Evolutionary conservation across 23 tunicate genomes (phyloP), one percentile per base, ranked within the genome.

Genomic region (Ascidia mentula): DNA sequence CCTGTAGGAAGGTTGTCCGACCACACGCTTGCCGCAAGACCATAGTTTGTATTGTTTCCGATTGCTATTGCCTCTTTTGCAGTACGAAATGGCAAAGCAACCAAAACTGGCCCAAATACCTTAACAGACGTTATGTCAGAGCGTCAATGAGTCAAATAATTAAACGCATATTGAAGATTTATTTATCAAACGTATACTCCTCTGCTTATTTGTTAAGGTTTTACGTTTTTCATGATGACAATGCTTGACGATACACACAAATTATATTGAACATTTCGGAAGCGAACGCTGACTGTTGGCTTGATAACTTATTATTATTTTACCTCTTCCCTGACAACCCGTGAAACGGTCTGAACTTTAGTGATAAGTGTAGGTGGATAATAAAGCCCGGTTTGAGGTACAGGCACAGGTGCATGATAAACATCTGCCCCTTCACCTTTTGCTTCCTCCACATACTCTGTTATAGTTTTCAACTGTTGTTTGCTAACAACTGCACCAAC

Each of bases 331-430:
- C 87, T 70, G 60, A 95, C 99, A 69, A 88, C 85, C 65, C 81
- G 82, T n/a, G 99, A 89, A 37, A 84, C 89, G 70, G 99, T 95
- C 71, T 90, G 95, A 3, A 95, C 95, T 60, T 95, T 95, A 1
- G 99, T 95, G 69, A 95, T 94, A 7, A 95, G 77, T 15, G 99
- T 95, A 40, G 99, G 99, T 28, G 95, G 95, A 45, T 89, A 95
- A 38, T 69, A 95, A 26, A 82, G 78, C 0, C 99, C 99, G 6
- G 70, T 69, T 40, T 69, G 34, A 4, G 99, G 99, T 1, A 80
- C 40, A 35, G 46, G 69, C 20, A 69, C 69, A 32, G 86, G 86
- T 17, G 98, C 89, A 61, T 95, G 99, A 37, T 80, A 95, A 4
- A 95, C 95, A 6, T 95, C 87, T 18, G 96, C 99, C 8, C 99